Base-by-base conservation (phyloP, 2,113 vertebrate species). In the Gallinago undulata region DNA sequence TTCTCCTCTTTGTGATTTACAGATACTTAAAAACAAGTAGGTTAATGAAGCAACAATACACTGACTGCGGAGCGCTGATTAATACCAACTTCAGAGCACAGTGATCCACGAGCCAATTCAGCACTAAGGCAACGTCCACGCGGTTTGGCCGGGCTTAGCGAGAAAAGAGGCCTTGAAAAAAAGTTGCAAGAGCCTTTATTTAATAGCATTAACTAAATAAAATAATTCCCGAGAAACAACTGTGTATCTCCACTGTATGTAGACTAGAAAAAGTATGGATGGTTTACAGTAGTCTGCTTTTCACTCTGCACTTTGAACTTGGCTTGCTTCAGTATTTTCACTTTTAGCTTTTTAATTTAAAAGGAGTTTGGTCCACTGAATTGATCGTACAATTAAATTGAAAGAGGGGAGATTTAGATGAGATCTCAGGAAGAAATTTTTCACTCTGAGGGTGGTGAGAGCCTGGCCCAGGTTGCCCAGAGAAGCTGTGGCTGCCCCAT, bases 31-130 rank as follows among this genome's bases (percentile, higher is more conserved):
- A 91, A 96, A 95, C 96, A 97, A 96, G 95, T 88, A 96, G 96
- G 96, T 97, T 96, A 97, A 97, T 95, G 95, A 97, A 96, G 95
- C 94, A 95, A 96, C 94, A 90, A 89, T 89, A 66, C 91, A 83
- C 73, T 76, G 89, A 92, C 96, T 92, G 94, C 19, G 0, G 96
- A 95, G 88, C 35, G 69, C 90, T 95, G 97, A 97, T 96, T 96
- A 96, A 96, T 84, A 88, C 85, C 63, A 92, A 92, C 94, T 93
- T 91, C 94, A 67, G 80, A 72, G 93, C 87, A 19, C 5, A 43
- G 90, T 24, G 89, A 95, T 93, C 84, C 85, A 89, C 6, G 45
- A 96, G 93, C 56, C 92, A 74, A 25, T 53, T 56, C 92, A 68
- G 87, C 57, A 69, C 43, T 17, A 50, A 37, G 72, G 84, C 80